These are phyloP conservation scores for Phoxinus dragarum DNA, from an alignment of 2,797 vertebrate species.

Conservation along the genomic window DNA sequence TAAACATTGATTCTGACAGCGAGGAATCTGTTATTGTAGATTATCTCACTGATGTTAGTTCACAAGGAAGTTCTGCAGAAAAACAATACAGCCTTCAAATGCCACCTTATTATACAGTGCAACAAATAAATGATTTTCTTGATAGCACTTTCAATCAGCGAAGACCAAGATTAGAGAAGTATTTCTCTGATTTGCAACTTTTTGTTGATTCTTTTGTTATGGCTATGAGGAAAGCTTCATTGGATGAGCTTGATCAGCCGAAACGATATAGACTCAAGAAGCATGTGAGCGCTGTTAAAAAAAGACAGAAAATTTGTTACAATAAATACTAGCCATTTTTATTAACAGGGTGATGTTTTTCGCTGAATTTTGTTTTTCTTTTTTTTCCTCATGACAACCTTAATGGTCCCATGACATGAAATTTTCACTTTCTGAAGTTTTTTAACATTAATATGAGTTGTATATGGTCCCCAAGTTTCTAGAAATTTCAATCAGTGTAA, in stretches of 20 bases:
- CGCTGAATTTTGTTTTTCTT: too few relatives aligned
- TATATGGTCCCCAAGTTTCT: too few relatives aligned
- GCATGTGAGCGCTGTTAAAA: background rate
- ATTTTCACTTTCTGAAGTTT: too few relatives aligned
- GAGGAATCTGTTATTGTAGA: background rate
- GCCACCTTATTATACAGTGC: conserved; percentile 1
- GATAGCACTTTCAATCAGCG: background rate
- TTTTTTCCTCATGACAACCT: too few relatives aligned
- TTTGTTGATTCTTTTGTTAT: background rate
- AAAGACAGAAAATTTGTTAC: background rate
- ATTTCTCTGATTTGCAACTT: background rate
- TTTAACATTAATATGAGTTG: too few relatives aligned
- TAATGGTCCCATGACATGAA: too few relatives aligned
- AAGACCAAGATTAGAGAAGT: background rate
- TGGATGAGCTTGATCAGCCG: background rate
- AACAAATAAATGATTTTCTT: background rate
- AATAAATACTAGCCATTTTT: background rate
- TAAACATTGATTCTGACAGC: background rate
- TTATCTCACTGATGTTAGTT: background rate
- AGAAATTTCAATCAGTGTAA: too few relatives aligned
- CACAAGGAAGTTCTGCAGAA: background rate
- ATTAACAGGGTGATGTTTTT: background rate
- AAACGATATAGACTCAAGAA: background rate
- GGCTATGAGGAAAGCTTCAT: background rate
- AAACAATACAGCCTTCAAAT: background rate